Evolutionary conservation across 2,797 vertebrate species (phyloP).

Genomic region (Petrocephalus sullivani): DNA sequence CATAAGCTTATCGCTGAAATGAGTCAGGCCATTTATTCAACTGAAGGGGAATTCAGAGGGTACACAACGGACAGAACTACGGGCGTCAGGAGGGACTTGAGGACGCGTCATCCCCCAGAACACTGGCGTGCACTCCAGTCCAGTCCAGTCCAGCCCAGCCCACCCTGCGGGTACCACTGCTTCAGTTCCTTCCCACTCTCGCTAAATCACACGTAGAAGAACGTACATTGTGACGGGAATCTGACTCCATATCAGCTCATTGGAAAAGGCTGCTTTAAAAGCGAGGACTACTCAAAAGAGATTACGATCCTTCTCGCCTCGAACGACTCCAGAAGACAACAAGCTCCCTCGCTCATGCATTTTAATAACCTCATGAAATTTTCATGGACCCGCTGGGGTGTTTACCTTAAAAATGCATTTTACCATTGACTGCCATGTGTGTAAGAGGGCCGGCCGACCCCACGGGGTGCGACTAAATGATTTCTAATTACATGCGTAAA

Average conservation of each 20-base stretch:
- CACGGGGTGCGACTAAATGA: slow-evolving; percentile 51
- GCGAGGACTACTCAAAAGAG: slow-evolving; percentile 1
- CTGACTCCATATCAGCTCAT: neutral
- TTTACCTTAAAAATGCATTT: slow-evolving; percentile 46
- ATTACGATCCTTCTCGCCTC: neutral
- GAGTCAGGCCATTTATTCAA: neutral
- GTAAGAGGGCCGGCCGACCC: slow-evolving; percentile 34
- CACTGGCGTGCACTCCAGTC: neutral
- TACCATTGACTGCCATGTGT: slow-evolving; percentile 45
- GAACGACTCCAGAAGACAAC: neutral
- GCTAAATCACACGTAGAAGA: neutral
- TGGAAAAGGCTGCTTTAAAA: neutral
- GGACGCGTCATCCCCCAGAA: neutral
- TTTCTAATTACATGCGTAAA: slow-evolving; percentile 62
- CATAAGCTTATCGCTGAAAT: neutral
- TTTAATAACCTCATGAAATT: slow-evolving; percentile 49
- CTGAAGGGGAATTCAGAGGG: neutral
- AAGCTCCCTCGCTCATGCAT: slow-evolving; percentile 31
- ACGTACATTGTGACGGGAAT: neutral
- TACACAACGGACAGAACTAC: neutral
- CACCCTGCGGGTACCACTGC: neutral
- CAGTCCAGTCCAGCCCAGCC: neutral
- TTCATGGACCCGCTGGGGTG: slow-evolving; percentile 38
- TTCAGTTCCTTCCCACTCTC: neutral
- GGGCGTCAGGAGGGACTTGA: neutral